phyloP scores from a whole-genome alignment of 2,888 invertebrate genomes.

The Hyposoter didymator region DNA sequence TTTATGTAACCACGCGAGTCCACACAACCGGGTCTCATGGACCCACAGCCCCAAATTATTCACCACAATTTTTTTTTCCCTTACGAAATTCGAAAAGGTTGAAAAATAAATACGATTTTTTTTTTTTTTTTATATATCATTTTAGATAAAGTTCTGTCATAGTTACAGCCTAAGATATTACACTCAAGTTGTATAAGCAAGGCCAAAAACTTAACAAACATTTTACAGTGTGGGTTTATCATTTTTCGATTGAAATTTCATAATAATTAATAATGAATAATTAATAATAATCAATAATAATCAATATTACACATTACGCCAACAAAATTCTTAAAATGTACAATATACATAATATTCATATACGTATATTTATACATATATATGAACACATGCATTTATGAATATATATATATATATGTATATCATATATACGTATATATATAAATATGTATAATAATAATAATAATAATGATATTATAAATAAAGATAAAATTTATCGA shows the following conservation, averaged over 20 bases:
- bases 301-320: constrained; percentile 75
- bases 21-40: too few species aligned
- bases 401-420: constrained; percentile 61
- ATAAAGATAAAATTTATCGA: constrained; percentile 66
- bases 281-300: constrained; percentile 63
- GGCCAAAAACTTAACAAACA: constrained; percentile 84
- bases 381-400: constrained; percentile 48
- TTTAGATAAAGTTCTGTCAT: constrained; percentile 81
- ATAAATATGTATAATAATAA: constrained; percentile 57
- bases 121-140: constrained; percentile 75
- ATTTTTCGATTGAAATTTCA: constrained; percentile 74
- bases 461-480: constrained; percentile 55
- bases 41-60: too few species aligned
- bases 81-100: neutral
- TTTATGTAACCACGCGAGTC: too few species aligned
- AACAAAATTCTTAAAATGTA: constrained; percentile 78
- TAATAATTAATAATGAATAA: constrained; percentile 68
- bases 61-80: neutral
- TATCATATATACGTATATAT: constrained; percentile 51
- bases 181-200: constrained; percentile 82
- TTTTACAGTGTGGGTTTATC: constrained; percentile 80
- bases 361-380: constrained; percentile 46
- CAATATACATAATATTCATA: constrained; percentile 69
- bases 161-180: constrained; percentile 83
- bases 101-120: constrained; percentile 61